These are phyloP conservation scores for Drosophila grimshawi DNA, from an alignment of 1,140 invertebrate species.

Conservation along the genomic window DNA sequence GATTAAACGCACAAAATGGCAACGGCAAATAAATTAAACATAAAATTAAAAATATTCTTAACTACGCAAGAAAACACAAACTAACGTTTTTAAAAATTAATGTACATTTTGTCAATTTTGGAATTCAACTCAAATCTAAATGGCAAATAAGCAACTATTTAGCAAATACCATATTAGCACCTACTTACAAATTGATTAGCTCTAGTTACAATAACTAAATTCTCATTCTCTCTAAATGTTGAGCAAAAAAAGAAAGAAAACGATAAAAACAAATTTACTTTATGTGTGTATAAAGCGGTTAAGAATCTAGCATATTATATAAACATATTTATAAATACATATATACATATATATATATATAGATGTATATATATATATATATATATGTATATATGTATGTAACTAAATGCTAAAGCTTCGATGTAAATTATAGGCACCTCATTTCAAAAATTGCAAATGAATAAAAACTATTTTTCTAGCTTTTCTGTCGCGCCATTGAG, in stretches of 20 bases:
- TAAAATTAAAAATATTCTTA: constrained; percentile 10
- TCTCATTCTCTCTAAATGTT: constrained; percentile 57
- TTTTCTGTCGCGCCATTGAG: constrained; percentile 48
- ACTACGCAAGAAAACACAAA: constrained; percentile 13
- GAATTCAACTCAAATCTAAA: constrained; percentile 62
- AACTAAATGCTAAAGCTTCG: constrained; percentile 52
- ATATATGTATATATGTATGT: constrained; percentile 32
- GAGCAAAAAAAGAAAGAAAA: constrained; percentile 22
- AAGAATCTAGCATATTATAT: constrained; percentile 40
- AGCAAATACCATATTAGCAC: constrained; percentile 54
- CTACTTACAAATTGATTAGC: constrained; percentile 22
- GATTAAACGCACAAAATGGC: constrained; percentile 24
- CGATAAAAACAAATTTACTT: constrained; percentile 49
- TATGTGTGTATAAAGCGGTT: constrained; percentile 66
- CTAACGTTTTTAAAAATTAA: constrained; percentile 34
- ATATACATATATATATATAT: constrained; percentile 3
- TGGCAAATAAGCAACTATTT: constrained; percentile 40
- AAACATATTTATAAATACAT: constrained; percentile 15
- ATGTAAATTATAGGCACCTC: constrained; percentile 41
- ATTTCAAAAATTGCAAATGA: constrained; percentile 30
- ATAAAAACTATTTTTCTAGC: constrained; percentile 58
- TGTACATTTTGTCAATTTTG: constrained; percentile 64
- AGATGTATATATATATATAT: constrained; percentile 19
- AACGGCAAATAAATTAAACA: not conserved
- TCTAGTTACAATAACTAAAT: constrained; percentile 10